Base-by-base conservation (phyloP, 2,888 invertebrate genomes). In the Drosophila quasianomalipes region DNA sequence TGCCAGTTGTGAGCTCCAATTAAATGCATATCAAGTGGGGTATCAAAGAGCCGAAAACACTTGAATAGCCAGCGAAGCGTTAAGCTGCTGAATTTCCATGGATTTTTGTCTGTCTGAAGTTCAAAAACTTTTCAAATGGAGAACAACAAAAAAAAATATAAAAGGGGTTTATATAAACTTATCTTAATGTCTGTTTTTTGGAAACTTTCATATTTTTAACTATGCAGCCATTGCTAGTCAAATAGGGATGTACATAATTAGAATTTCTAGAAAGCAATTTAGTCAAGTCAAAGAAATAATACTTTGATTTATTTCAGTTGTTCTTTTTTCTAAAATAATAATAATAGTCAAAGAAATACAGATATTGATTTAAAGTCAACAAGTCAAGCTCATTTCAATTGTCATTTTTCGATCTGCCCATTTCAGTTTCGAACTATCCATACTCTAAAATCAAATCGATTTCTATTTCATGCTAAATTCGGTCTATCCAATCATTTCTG, bases 401-500 rank as follows among this genome's bases (percentile, higher is more conserved):
- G 5, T 22, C 28, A 37, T 22, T 7, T 37, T 7, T 31, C 12
- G 41, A 41, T 10, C n/a, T n/a, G 30, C n/a, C 19, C 47, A 41
- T 58, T 54, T 54, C 35, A 22, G 22, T 22, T 22, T 14, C 5
- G 0, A 49, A 14, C 12, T 64, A 61, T 68, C 22, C 51, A 59
- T 35, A 77, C 55, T 31, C 59, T 39, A 37, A 72, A 77, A 77
- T 77, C 79, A 58, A 79, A 77, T 77, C 61, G 73, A 79, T 77
- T 81, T 79, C 26, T 31, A 69, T 73, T 72, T 49, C 28, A 37
- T 49, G 37, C 33, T 63, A 26, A 60, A 65, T 49, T 59, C 62
- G 65, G 62, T 81, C 68, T 73, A 79, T 79, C 78, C 81, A 79
- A 79, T 79, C 79, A 79, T 79, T 79, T 81, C 78, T 79, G 78